phyloP scores from a whole-genome alignment of 2,113 vertebrate genomes.

The Chaetura pelagica region DNA sequence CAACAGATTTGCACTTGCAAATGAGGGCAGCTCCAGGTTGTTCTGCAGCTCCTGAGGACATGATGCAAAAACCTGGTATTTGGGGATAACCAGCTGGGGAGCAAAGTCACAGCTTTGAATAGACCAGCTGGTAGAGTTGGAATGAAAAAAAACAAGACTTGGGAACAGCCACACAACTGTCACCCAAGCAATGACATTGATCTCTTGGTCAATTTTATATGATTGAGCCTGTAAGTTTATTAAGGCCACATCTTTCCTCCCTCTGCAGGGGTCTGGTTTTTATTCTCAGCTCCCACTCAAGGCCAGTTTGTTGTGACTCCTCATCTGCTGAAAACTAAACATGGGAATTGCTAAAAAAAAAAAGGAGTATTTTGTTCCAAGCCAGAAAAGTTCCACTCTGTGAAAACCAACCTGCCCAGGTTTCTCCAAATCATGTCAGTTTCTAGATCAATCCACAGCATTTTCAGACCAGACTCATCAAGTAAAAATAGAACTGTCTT shows the following conservation, averaged over 20 bases:
- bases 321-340: neutral
- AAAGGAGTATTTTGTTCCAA: neutral
- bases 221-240: neutral
- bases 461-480: neutral
- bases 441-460: neutral
- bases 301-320: neutral
- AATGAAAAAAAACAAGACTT: neutral
- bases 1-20: neutral
- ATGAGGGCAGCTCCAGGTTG: neutral
- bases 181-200: neutral
- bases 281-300: conserved; percentile 23
- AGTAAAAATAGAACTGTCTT: neutral
- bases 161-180: neutral
- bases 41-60: neutral
- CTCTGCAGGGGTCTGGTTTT: neutral
- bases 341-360: neutral
- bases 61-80: neutral
- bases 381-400: neutral
- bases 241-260: neutral
- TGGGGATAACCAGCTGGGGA: neutral
- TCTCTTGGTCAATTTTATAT: neutral
- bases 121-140: neutral
- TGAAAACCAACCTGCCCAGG: neutral
- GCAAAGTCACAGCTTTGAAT: neutral
- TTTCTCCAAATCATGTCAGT: accelerated